Evolutionary conservation across 2,888 invertebrate genomes (phyloP), one percentile per base, ranked within the genome.

Genomic region (Drosophila barbarae): DNA sequence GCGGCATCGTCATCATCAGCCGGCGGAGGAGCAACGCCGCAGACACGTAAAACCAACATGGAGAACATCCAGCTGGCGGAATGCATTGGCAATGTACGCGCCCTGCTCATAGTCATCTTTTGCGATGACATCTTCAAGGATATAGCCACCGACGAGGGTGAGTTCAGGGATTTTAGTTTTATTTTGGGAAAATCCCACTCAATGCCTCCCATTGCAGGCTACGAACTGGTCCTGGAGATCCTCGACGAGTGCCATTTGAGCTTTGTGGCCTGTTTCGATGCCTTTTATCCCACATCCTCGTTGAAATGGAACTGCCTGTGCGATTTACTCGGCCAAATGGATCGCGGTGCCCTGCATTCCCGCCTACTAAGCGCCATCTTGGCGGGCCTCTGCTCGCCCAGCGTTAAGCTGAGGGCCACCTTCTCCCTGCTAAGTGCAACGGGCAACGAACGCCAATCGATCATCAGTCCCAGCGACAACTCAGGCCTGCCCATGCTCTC

Each of bases 271-370:
- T 97, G 98, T 86, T 98, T 97, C 86, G 97, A 98, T 89, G 97
- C 97, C 0, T 98, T 99, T 90, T 98, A 97, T 89, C 98, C 98
- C 0, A 98, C 97, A 0, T 95, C 96, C 0, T 94, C 94, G 55
- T 90, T 98, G 53, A 98, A 98, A 88, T 98, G 98, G 98, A 94
- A 94, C 72, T 95, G 96, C 84, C 90, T 98, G 1, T 97, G 97
- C 87, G 95, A 96, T 80, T 89, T 96, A 65, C 90, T 97, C n/a
- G 91, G 92, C 30, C 92, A 94, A 86, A 92, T 93, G 85, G 92
- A 93, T 66, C 93, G 93, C 90, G 88, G 87, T 3, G 85, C 85
- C 4, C 66, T 89, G 13, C 88, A 90, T 52, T 87, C 89, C 0
- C 91, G 94, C 55, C 90, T 95, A 2, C 87, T 96, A 52, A 94